A percentile compares a stretch with the other conserved stretches of the same genome.
These are phyloP conservation scores for Oncorhynchus nerka DNA, from an alignment of 2,113 vertebrate genomes.

Conservation along the genomic window DNA sequence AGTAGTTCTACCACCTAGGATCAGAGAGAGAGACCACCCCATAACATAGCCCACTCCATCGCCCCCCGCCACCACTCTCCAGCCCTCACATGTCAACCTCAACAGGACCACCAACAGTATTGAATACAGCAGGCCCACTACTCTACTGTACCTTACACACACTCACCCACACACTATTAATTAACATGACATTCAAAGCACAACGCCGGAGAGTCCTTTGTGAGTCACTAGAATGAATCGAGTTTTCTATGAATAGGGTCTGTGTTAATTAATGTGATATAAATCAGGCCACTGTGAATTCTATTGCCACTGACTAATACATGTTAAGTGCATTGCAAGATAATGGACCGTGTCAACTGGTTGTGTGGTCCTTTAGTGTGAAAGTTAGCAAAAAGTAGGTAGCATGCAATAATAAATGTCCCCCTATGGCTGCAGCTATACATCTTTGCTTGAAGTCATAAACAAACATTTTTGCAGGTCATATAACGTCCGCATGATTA, in stretches of 20 bases:
- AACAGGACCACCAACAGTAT: constrained; percentile 27
- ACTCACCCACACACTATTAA: constrained; percentile 44
- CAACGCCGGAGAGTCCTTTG: constrained; percentile 54
- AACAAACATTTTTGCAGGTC: too few species aligned
- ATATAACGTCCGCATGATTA: too few species aligned
- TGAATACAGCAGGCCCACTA: constrained; percentile 28
- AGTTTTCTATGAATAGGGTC: not conserved
- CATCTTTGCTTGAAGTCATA: not conserved
- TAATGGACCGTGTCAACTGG: not conserved
- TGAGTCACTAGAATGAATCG: constrained; percentile 41
- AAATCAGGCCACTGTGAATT: not conserved
- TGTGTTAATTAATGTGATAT: not conserved
- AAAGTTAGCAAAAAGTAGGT: not conserved
- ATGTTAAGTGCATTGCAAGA: not conserved
- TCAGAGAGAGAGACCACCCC: constrained; percentile 25
- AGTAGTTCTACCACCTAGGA: constrained; percentile 38
- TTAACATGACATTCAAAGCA: constrained; percentile 59
- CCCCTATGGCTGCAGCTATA: not conserved
- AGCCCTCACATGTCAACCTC: constrained; percentile 49
- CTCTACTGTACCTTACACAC: constrained; percentile 15
- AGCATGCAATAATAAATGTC: not conserved
- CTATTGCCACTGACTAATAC: not conserved
- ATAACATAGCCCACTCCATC: constrained; percentile 36
- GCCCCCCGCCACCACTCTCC: constrained; percentile 6
- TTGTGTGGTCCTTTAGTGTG: not conserved